Percentiles rank a stretch among this genome's conserved stretches.
phyloP scores from a whole-genome alignment of 2,888 invertebrate species.

The Aporophyla nigra region DNA sequence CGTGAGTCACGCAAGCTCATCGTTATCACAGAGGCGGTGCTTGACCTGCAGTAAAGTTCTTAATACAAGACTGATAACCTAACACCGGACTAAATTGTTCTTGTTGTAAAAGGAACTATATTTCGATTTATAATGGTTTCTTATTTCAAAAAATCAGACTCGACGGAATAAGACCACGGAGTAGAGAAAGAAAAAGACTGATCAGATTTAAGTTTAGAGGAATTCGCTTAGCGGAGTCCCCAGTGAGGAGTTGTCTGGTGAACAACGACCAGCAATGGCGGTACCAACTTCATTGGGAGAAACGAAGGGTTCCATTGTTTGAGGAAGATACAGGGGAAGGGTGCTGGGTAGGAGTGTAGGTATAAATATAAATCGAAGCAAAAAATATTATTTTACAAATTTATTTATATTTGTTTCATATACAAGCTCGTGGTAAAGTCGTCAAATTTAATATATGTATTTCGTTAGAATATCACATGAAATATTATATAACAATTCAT shows the following conservation, averaged over 20 bases:
- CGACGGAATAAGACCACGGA: no score
- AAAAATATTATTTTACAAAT: constrained; percentile 39
- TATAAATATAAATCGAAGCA: neutral
- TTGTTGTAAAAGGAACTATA: no score
- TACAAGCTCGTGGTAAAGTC: constrained; percentile 43
- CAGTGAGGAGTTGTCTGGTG: neutral
- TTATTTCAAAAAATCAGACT: no score
- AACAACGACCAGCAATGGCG: neutral
- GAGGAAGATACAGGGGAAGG: neutral
- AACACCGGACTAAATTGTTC: no score
- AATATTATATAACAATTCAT: constrained; percentile 37
- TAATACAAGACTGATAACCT: no score
- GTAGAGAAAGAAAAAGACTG: no score
- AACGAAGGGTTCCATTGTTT: neutral
- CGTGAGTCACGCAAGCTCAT: no score
- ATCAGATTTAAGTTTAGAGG: no score
- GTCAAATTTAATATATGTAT: constrained; percentile 44
- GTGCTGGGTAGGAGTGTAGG: neutral
- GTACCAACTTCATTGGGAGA: neutral
- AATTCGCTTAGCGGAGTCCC: neutral
- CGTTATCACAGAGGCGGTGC: no score
- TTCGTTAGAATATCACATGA: constrained; percentile 37
- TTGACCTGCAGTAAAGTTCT: no score
- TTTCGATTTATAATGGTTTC: no score
- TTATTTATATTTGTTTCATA: constrained; percentile 77